A percentile compares a stretch with the other conserved stretches of the same genome.
These are phyloP conservation scores for Branchipolynoe longqiensis DNA, from an alignment of 2,888 invertebrate species.

Conservation along the genomic window DNA sequence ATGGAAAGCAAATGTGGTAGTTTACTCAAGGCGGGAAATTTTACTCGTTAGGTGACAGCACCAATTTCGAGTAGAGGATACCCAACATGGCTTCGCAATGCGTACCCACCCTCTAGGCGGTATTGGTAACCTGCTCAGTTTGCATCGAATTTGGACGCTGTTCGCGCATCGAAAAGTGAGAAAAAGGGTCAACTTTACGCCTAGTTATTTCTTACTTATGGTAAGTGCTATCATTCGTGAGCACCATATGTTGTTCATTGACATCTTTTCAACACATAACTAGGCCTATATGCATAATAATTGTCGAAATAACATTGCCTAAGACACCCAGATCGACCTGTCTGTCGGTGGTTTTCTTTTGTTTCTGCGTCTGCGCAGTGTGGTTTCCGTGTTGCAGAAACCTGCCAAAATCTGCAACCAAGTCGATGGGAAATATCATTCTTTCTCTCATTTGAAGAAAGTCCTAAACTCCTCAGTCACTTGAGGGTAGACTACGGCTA, in stretches of 20 bases:
- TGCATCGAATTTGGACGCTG: constrained; percentile 36
- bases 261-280: constrained; percentile 29
- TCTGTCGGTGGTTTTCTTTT: constrained; percentile 1
- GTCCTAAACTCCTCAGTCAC: not conserved
- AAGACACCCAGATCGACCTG: not conserved
- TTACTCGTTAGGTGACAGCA: constrained; percentile 5
- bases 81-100: not conserved
- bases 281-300: not conserved
- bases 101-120: not conserved
- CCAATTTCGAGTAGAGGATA: constrained; percentile 3
- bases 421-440: not conserved
- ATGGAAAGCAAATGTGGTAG: too few species aligned
- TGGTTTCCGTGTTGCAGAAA: constrained; percentile 22
- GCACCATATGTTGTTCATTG: not conserved
- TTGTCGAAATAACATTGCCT: not conserved
- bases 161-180: constrained; percentile 50
- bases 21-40: constrained; percentile 40
- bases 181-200: constrained; percentile 42
- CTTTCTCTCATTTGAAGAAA: not conserved
- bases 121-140: constrained; percentile 53
- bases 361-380: constrained; percentile 43
- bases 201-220: constrained; percentile 35
- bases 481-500: too few species aligned
- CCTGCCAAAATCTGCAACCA: not conserved
- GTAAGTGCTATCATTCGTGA: not conserved